Evolutionary conservation across 2,888 invertebrate genomes (phyloP).

Genomic region (Carpatolechia fugitivella): DNA sequence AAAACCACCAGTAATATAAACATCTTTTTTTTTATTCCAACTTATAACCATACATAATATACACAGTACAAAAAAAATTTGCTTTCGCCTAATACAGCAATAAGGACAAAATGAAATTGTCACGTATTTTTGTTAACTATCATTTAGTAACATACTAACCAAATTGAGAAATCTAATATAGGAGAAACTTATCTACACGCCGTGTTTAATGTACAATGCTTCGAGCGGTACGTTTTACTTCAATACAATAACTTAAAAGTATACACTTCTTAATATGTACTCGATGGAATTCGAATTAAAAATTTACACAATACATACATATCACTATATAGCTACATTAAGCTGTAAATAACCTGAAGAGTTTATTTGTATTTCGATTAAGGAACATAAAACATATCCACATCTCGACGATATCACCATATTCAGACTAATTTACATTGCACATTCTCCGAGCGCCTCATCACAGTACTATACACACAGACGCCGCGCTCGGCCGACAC

Average conservation of each 20-base stretch:
- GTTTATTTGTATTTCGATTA: conserved; percentile 77
- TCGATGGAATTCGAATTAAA: conserved; percentile 79
- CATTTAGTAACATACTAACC: conserved; percentile 70
- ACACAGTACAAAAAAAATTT: conserved; percentile 90
- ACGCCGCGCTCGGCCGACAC: conserved; percentile 38
- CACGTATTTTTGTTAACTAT: conserved; percentile 67
- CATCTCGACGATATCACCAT: conserved; percentile 75
- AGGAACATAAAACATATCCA: conserved; percentile 79
- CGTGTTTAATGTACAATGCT: conserved; percentile 77
- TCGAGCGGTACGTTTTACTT: conserved; percentile 74
- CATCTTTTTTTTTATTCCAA: conserved; percentile 78
- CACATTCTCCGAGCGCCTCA: conserved; percentile 66
- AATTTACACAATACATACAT: conserved; percentile 78
- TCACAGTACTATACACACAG: conserved; percentile 45
- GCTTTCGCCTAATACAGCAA: conserved; percentile 78
- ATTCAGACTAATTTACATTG: conserved; percentile 78
- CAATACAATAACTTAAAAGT: conserved; percentile 77
- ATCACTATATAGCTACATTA: conserved; percentile 76
- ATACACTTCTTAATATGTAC: conserved; percentile 77
- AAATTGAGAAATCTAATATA: conserved; percentile 76
- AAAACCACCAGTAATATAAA: conserved; percentile 69
- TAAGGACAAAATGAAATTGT: conserved; percentile 76
- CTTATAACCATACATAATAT: conserved; percentile 89
- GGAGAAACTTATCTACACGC: conserved; percentile 78
- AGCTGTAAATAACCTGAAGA: conserved; percentile 74